Conservation (phyloP, 2,888 invertebrate genomes). For the Imbricaverruca yamaguchii region DNA sequence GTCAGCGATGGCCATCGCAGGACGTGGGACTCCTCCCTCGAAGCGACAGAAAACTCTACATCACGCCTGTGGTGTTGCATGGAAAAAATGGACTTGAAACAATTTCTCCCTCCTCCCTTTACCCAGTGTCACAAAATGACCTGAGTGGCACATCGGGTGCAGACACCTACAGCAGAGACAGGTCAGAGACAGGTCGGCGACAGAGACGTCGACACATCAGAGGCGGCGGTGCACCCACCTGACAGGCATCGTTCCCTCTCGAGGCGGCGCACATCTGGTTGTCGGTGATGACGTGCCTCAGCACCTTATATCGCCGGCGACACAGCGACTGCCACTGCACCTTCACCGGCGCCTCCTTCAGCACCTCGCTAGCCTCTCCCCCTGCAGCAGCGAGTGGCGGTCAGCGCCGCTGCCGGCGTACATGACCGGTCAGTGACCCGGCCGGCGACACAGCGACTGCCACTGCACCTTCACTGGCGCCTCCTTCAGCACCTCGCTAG, state of each 20-base stretch:
- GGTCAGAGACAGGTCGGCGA: too few relatives aligned
- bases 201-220: too few relatives aligned
- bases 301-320: conserved; percentile 48
- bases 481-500: conserved; percentile 57
- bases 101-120: too few relatives aligned
- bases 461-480: conserved; percentile 61
- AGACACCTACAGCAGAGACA: too few relatives aligned
- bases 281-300: conserved; percentile 46
- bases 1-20: too few relatives aligned
- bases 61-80: too few relatives aligned
- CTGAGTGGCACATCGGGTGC: too few relatives aligned
- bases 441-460: conserved; percentile 53
- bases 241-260: conserved; percentile 65
- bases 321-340: conserved; percentile 59
- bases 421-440: too few relatives aligned
- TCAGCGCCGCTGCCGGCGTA: not conserved
- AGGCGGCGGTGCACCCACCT: conserved; percentile 43
- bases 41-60: too few relatives aligned
- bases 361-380: conserved; percentile 56
- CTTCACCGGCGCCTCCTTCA: conserved; percentile 64
- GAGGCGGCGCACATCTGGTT: conserved; percentile 60
- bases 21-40: too few relatives aligned
- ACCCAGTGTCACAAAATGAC: too few relatives aligned
- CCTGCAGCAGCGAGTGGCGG: conserved; percentile 44
- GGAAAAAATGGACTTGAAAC: too few relatives aligned